These are phyloP conservation scores for Notamacropus eugenii DNA, from an alignment of 2,797 vertebrate species.

Conservation along the genomic window DNA sequence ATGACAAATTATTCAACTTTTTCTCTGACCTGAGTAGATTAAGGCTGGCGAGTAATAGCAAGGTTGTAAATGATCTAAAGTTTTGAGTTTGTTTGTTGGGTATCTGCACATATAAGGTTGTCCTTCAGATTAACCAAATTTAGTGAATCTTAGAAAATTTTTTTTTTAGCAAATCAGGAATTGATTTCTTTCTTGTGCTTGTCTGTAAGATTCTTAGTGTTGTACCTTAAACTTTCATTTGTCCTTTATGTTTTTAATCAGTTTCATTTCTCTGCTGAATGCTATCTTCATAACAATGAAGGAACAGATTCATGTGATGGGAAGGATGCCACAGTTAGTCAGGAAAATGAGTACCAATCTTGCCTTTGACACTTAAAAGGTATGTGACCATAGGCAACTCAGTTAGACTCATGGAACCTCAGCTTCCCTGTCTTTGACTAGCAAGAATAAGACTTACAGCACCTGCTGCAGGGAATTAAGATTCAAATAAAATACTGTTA, in stretches of 20 bases:
- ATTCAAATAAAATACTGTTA: not conserved
- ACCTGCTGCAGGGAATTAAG: not conserved
- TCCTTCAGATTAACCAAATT: not conserved
- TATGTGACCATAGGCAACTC: not conserved
- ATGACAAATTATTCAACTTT: not conserved
- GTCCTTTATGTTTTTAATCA: not conserved
- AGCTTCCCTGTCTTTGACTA: not conserved
- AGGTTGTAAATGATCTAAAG: not conserved
- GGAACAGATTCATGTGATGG: not conserved
- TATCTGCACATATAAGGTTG: not conserved
- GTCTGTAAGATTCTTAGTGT: not conserved
- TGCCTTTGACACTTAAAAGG: not conserved
- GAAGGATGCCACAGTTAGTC: not conserved
- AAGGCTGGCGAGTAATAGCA: not conserved
- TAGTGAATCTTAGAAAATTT: not conserved
- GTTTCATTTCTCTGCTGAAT: not conserved
- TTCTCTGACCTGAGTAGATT: not conserved
- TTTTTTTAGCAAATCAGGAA: not conserved
- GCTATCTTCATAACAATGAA: not conserved
- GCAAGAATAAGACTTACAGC: not conserved
- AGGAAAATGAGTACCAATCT: not conserved
- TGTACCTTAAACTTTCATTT: not conserved
- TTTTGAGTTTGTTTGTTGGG: slow-evolving; percentile 15
- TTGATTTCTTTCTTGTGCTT: not conserved
- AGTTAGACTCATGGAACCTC: not conserved